phyloP scores from a whole-genome alignment of 1,140 invertebrate genomes.

The Brachionus sp. region DNA sequence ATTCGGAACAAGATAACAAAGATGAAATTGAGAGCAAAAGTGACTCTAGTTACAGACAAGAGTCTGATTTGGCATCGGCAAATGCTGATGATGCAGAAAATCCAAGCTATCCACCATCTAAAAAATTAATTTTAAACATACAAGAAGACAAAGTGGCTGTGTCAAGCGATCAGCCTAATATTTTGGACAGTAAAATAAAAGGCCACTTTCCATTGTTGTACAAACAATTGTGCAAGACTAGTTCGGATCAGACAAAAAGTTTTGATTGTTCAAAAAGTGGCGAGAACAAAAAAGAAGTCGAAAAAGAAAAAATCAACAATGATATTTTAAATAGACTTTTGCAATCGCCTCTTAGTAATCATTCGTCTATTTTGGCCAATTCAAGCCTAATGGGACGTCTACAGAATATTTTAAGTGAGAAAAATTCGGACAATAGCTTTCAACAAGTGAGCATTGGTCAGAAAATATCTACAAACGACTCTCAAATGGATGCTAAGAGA shows the following conservation, averaged over 20 bases:
- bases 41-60: neutral
- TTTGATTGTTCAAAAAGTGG: neutral
- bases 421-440: neutral
- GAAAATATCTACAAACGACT: neutral
- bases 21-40: neutral
- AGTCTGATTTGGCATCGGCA: neutral
- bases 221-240: conserved; percentile 35
- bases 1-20: neutral
- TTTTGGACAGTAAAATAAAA: neutral
- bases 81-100: neutral
- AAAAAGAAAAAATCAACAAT: neutral
- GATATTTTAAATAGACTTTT: neutral
- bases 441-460: neutral
- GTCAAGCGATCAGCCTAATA: neutral
- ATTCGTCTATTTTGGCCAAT: neutral
- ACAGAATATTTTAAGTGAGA: neutral
- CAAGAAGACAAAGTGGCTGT: neutral
- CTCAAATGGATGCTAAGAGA: neutral
- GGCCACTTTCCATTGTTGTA: conserved; percentile 23
- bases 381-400: neutral
- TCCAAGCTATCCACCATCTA: neutral
- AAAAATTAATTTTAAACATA: neutral
- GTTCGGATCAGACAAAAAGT: neutral
- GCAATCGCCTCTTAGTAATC: neutral
- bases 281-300: neutral